These are phyloP conservation scores for Eupithecia subfuscata DNA, from an alignment of 2,888 invertebrate genomes.

Conservation along the genomic window DNA sequence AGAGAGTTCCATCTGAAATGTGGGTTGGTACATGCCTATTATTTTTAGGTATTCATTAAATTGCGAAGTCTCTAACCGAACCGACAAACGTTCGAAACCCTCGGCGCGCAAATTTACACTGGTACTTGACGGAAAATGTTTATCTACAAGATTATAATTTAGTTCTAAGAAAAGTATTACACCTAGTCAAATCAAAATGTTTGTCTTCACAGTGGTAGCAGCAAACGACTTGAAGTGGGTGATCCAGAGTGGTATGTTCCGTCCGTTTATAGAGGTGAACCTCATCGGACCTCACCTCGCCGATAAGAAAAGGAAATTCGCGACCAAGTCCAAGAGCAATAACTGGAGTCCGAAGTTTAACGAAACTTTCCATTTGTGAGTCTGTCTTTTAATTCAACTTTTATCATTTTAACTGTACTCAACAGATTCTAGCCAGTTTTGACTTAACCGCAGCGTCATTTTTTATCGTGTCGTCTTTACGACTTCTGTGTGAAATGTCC, in stretches of 20 bases:
- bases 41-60: too few species aligned
- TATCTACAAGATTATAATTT: too few species aligned
- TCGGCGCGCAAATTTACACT: too few species aligned
- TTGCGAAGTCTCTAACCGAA: too few species aligned
- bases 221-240: conserved; percentile 99
- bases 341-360: conserved; percentile 99
- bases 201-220: conserved; percentile 90
- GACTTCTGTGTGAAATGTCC: neutral
- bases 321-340: conserved; percentile 99
- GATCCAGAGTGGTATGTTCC: conserved; percentile 97
- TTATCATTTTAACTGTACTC: neutral
- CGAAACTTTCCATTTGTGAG: conserved; percentile 99
- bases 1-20: too few species aligned
- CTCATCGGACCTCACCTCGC: conserved; percentile 98
- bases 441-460: too few species aligned
- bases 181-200: neutral
- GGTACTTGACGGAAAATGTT: too few species aligned
- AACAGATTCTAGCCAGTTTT: neutral
- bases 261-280: conserved; percentile 99
- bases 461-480: neutral
- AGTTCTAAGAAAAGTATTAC: too few species aligned
- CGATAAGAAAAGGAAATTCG: conserved; percentile 98
- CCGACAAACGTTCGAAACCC: too few species aligned
- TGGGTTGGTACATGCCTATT: too few species aligned
- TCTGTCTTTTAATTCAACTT: conserved; percentile 19